Evolutionary conservation across 1,140 invertebrate species (phyloP), one percentile per base, ranked within the genome.

Genomic region (Heliothis virescens): DNA sequence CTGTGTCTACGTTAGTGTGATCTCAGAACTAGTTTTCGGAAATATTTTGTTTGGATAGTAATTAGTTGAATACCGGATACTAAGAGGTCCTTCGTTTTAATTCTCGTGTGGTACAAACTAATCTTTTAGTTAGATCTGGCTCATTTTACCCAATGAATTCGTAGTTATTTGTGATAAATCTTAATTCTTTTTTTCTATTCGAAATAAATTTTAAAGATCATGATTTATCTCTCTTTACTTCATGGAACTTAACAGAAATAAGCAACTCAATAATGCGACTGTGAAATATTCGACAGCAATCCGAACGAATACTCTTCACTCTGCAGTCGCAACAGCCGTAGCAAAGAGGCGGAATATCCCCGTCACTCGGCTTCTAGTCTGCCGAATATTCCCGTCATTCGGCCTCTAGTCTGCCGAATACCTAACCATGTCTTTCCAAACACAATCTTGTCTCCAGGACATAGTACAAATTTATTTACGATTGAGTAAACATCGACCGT

Each of bases 391-490:
- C 55, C 1, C 18, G 12, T 10, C 21, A 59, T 59, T 26, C 53
- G n/a, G n/a, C 18, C 18, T 26, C 18, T 59, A 59, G 4, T 18
- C 18, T 9, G n/a, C 21, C 59, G 62, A 5, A 63, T 12, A 9
- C 34, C 34, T 16, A 0, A 26, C 21, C 62, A 47, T 16, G 5
- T 13, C 15, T 63, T 7, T 57, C 18, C 83, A 85, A 82, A 81
- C 72, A 81, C 59, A 12, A 47, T 16, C 26, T 71, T 53, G 59
- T 55, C 52, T 57, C 59, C 67, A 60, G 26, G 74, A 76, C 29
- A 63, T 73, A 82, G 76, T 73, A 63, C 69, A 77, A 79, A 80
- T 82, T 72, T 72, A 57, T 77, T 63, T 62, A 41, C 57, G 21
- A 59, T 67, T 59, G 48, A 59, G 41, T 53, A 57, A 72, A 62